Evolutionary conservation across 2,888 invertebrate species (phyloP), one percentile per base, ranked within the genome.

Genomic region (Eupsilia transversa): DNA sequence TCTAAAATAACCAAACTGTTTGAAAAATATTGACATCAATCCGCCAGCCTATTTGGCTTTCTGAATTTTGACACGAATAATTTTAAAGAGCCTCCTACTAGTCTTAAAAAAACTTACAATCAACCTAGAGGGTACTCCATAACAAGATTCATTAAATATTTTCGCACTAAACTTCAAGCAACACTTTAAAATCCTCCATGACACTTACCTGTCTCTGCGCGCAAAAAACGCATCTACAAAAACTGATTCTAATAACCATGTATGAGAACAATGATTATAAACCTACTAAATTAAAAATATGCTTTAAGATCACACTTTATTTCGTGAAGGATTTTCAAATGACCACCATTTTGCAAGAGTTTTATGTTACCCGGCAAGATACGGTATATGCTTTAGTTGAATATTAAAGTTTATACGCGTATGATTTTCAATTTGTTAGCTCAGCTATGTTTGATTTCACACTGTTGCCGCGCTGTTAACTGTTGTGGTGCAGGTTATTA

Each of bases 371-470:
- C 61, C 74, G 71, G 41, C 84, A 71, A 76, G 74, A 80, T 81
- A 60, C 43, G 49, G 75, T 64, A 80, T 69, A 57, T 79, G 38
- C 38, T 80, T 77, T 63, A 73, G 63, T 74, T 60, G 64, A 60
- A 69, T 66, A 77, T 78, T 76, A 79, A 60, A 79, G 75, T 77
- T 72, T 70, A 76, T 64, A 86, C 73, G 78, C 72, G 79, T 82
- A 85, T 85, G 86, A 86, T 89, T 91, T 91, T 92, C 89, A 89
- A 91, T 89, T 89, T 91, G 89, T 90, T 90, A 85, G 87, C 84
- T 84, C 72, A 87, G 82, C 86, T 75, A 88, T 88, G 85, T 89
- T 90, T 89, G 90, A 92, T 91, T 92, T 91, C 89, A 91, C 90
- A 91, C 89, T 89, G 86, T 87, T 86, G 87, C 86, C 80, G 82